phyloP scores from a whole-genome alignment of 2,797 vertebrate species.

The Poeciliopsis gracilis region DNA sequence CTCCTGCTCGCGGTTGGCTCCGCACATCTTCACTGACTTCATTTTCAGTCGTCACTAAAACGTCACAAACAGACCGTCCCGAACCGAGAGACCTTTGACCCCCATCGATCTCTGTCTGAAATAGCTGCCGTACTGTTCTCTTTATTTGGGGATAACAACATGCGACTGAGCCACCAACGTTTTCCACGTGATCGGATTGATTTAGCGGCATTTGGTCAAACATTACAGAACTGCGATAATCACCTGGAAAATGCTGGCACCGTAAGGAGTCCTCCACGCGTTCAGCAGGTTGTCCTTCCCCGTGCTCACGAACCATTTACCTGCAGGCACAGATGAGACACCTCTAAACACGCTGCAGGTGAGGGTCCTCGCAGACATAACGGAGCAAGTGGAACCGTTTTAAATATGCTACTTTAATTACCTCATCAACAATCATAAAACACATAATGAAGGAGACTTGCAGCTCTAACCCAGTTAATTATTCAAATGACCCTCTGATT shows the following conservation, averaged over 20 bases:
- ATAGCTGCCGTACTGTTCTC: neutral
- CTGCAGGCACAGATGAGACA: slow-evolving; percentile 66
- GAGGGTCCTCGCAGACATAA: neutral
- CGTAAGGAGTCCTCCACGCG: slow-evolving; percentile 88
- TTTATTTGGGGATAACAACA: neutral
- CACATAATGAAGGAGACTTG: slow-evolving; percentile 51
- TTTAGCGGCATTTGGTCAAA: neutral
- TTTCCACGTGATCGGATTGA: neutral
- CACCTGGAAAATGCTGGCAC: slow-evolving; percentile 89
- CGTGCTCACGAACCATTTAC: slow-evolving; percentile 89
- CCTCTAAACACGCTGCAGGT: slow-evolving; percentile 22
- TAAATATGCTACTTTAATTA: slow-evolving; percentile 16
- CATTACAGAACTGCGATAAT: neutral
- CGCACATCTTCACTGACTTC: neutral
- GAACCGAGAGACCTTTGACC: neutral
- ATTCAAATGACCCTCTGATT: slow-evolving; percentile 69
- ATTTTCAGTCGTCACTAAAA: neutral
- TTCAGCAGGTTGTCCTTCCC: slow-evolving; percentile 88
- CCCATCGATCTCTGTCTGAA: neutral
- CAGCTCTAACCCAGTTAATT: slow-evolving; percentile 63
- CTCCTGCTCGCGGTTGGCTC: neutral
- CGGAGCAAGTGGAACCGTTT: neutral
- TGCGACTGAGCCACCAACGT: neutral
- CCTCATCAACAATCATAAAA: slow-evolving; percentile 50
- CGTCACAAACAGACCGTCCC: neutral